A percentile compares a stretch with the other conserved stretches of the same genome.
Conservation (phyloP, 2,113 vertebrate genomes). For the Furnarius figulus region DNA sequence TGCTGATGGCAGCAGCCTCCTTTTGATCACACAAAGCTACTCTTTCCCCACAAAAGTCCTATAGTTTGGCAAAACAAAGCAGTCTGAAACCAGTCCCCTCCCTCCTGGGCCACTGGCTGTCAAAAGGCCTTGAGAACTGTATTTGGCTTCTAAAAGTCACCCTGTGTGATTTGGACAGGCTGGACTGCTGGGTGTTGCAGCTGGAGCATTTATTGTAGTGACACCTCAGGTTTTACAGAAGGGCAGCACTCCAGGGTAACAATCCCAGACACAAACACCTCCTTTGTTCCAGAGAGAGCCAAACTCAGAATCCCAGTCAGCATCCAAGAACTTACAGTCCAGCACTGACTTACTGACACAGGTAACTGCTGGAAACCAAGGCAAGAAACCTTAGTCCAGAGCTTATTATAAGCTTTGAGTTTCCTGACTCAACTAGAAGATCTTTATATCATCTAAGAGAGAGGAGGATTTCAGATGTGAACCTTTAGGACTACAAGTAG, state of each 20-base stretch:
- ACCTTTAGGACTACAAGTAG: not conserved
- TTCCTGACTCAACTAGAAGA: not conserved
- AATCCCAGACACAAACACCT: not conserved
- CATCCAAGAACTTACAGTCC: not conserved
- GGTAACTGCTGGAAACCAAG: not conserved
- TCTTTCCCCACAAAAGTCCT: not conserved
- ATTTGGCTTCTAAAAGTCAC: not conserved
- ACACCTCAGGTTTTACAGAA: not conserved
- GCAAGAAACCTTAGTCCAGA: not conserved
- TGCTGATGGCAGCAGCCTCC: not conserved
- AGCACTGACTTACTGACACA: not conserved
- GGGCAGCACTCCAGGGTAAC: not conserved
- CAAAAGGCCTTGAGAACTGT: not conserved
- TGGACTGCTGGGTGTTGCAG: not conserved
- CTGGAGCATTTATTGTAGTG: not conserved
- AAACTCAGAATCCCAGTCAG: not conserved
- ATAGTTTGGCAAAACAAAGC: not conserved
- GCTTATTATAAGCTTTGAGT: not conserved
- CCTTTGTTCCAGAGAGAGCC: not conserved
- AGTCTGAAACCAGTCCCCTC: not conserved
- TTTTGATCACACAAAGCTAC: not conserved
- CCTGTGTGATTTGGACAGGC: not conserved
- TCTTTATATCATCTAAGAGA: not conserved
- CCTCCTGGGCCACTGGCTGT: not conserved
- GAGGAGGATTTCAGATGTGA: not conserved